Conservation (phyloP, 2,888 invertebrate genomes). For the Galeopsomyia nigrocyanea region DNA sequence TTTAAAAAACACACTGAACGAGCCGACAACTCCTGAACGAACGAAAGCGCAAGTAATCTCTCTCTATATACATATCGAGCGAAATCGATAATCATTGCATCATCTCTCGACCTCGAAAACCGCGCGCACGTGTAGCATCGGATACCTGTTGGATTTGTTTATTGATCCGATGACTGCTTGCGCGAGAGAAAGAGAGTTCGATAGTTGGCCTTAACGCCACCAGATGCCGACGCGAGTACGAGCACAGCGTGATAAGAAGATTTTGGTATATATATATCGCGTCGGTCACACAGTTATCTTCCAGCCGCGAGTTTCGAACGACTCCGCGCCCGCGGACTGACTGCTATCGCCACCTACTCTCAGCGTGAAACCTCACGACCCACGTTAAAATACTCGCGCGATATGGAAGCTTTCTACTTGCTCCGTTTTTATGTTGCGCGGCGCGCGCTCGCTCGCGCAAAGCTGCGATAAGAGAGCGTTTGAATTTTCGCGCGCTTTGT, state of each 20-base stretch:
- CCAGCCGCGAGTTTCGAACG: conserved; percentile 15
- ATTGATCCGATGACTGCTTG: conserved; percentile 41
- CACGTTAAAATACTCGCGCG: conserved; percentile 53
- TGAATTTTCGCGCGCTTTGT: too few relatives aligned
- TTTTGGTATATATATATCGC: not conserved
- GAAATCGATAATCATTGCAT: too few relatives aligned
- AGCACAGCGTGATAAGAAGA: conserved; percentile 29
- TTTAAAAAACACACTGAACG: too few relatives aligned
- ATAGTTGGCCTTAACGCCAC: conserved; percentile 34
- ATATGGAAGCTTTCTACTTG: conserved; percentile 63
- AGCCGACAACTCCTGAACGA: too few relatives aligned
- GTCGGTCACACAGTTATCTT: conserved; percentile 53
- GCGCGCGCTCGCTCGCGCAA: too few relatives aligned
- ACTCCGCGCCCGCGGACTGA: conserved; percentile 51
- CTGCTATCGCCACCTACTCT: conserved; percentile 63
- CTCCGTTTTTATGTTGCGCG: conserved; percentile 25
- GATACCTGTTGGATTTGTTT: conserved; percentile 41
- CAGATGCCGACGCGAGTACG: conserved; percentile 49
- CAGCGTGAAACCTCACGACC: conserved; percentile 21
- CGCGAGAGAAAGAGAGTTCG: not conserved
- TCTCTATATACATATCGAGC: too few relatives aligned
- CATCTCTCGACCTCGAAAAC: too few relatives aligned
- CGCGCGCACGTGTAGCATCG: conserved; percentile 1
- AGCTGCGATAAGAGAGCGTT: too few relatives aligned
- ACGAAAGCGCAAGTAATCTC: too few relatives aligned